phyloP scores from a whole-genome alignment of 2,113 vertebrate species.

The Oryzias woworae region DNA sequence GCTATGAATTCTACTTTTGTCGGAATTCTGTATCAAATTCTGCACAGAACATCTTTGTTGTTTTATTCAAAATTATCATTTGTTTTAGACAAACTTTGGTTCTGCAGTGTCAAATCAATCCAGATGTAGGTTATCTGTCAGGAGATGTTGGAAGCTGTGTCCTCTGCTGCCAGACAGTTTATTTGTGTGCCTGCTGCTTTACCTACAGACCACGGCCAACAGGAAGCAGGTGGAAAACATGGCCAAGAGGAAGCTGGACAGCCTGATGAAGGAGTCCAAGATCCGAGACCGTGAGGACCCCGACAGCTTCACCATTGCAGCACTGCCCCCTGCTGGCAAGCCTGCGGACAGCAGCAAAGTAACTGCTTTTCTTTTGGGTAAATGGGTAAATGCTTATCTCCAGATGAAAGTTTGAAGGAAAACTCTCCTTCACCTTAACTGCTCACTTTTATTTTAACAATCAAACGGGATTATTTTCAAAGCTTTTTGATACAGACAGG shows the following conservation, averaged over 20 bases:
- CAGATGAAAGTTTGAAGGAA: no score
- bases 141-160: neutral
- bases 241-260: constrained; percentile 94
- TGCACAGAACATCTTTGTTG: no score
- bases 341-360: constrained; percentile 73
- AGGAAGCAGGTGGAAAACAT: constrained; percentile 93
- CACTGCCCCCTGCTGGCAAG: constrained; percentile 78
- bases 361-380: constrained; percentile 25
- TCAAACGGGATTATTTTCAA: no score
- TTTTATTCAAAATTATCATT: no score
- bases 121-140: neutral
- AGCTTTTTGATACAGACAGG: no score
- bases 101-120: no score
- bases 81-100: no score
- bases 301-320: constrained; percentile 84
- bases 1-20: no score
- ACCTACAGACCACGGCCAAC: constrained; percentile 84
- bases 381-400: no score
- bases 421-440: no score
- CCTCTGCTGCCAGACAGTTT: neutral
- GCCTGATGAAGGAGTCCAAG: constrained; percentile 94
- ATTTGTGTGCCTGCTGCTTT: neutral
- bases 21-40: no score
- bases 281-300: constrained; percentile 93
- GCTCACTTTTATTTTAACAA: no score